Evolutionary conservation across 1,140 invertebrate genomes (phyloP).

Genomic region (Drosophila baimaii): DNA sequence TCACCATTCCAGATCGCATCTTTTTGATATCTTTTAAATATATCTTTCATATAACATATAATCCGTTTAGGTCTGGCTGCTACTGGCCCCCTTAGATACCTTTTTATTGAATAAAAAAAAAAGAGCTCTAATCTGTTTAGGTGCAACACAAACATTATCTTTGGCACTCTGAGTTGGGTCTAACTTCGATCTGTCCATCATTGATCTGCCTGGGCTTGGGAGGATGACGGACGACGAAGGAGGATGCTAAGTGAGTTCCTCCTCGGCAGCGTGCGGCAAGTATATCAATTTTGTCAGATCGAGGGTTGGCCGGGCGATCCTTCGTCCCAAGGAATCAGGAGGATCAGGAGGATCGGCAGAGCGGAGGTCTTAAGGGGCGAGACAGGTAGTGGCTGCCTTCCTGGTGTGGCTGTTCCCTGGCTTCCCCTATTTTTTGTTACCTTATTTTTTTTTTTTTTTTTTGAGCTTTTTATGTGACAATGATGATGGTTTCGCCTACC

Average conservation of each 20-base stretch:
- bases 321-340: conserved; percentile 6
- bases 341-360: conserved; percentile 10
- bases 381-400: conserved; percentile 28
- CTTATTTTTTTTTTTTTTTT: no score
- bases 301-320: conserved; percentile 22
- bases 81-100: background rate
- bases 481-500: conserved; percentile 57
- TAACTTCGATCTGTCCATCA: conserved; percentile 39
- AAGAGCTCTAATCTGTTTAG: conserved; percentile 38
- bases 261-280: conserved; percentile 48
- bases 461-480: conserved; percentile 62
- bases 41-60: background rate
- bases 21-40: background rate
- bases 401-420: background rate
- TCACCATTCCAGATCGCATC: background rate
- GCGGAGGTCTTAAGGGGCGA: conserved; percentile 7
- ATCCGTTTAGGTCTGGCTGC: conserved; percentile 13
- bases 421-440: background rate
- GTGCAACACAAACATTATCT: conserved; percentile 40
- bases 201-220: conserved; percentile 16
- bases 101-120: background rate
- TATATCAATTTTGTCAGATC: conserved; percentile 61
- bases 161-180: conserved; percentile 29
- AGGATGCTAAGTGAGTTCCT: conserved; percentile 30
- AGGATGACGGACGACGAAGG: background rate